Evolutionary conservation across 1,140 invertebrate genomes (phyloP).

Genomic region (Bathynomus jamesi): DNA sequence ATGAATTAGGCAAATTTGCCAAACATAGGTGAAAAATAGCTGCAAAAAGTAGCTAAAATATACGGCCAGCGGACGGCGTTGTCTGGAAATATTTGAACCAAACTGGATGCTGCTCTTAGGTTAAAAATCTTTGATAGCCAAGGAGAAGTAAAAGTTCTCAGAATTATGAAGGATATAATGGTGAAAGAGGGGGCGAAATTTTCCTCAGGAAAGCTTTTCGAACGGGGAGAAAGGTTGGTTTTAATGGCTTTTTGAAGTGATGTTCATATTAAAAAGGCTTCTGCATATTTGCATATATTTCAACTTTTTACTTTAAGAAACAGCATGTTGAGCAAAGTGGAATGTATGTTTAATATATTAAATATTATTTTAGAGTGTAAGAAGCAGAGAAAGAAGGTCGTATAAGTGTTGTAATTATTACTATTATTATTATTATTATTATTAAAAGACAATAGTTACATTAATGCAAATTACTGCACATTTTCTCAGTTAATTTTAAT

Average conservation of each 20-base stretch:
- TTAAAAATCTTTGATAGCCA: background rate
- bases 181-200: background rate
- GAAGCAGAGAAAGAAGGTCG: too few species aligned
- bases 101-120: background rate
- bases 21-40: background rate
- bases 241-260: background rate
- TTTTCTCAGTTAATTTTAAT: too few species aligned
- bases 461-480: too few species aligned
- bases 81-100: background rate
- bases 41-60: background rate
- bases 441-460: too few species aligned
- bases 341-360: background rate
- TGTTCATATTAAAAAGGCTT: background rate
- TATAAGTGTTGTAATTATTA: too few species aligned
- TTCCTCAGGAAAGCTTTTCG: background rate
- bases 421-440: too few species aligned
- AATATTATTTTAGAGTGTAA: too few species aligned
- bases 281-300: background rate
- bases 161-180: constrained; percentile 1
- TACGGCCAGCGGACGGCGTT: background rate
- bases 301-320: background rate
- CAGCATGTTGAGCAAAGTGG: background rate
- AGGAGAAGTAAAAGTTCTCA: background rate
- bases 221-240: background rate
- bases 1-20: background rate